Conservation (phyloP, 2,113 vertebrate species). For the Sula dactylatra region DNA sequence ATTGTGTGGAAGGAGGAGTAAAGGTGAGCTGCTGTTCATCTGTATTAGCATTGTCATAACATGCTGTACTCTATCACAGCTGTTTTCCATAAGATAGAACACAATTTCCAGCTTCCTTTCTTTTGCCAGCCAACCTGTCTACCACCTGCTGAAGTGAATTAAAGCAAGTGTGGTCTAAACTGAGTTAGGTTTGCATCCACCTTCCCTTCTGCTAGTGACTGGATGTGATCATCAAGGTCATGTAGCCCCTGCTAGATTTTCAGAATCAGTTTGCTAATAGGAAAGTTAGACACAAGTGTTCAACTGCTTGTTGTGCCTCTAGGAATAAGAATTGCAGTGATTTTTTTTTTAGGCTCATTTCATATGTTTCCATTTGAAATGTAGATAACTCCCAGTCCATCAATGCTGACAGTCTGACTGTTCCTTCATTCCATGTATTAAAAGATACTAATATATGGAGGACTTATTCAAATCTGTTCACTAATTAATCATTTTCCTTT, state of each 20-base stretch:
- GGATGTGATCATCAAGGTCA: background rate
- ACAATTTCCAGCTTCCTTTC: background rate
- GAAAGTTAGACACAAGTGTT: background rate
- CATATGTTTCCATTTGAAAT: background rate
- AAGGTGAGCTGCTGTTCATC: background rate
- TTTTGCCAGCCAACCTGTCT: background rate
- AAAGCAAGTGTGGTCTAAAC: background rate
- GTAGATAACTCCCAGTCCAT: background rate
- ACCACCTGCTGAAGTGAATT: background rate
- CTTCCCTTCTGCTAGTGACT: background rate
- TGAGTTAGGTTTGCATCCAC: background rate
- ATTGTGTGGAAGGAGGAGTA: background rate
- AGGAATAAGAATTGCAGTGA: background rate
- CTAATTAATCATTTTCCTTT: background rate
- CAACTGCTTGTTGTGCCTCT: background rate
- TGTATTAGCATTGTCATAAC: background rate
- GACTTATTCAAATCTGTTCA: background rate
- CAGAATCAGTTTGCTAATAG: background rate
- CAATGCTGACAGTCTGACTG: background rate
- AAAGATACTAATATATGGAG: background rate
- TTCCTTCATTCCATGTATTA: background rate
- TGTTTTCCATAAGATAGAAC: background rate
- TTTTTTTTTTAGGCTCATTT: background rate
- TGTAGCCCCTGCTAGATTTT: background rate
- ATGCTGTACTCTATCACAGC: background rate